Conservation (phyloP, 2,797 vertebrate genomes). For the Trachops cirrhosus region DNA sequence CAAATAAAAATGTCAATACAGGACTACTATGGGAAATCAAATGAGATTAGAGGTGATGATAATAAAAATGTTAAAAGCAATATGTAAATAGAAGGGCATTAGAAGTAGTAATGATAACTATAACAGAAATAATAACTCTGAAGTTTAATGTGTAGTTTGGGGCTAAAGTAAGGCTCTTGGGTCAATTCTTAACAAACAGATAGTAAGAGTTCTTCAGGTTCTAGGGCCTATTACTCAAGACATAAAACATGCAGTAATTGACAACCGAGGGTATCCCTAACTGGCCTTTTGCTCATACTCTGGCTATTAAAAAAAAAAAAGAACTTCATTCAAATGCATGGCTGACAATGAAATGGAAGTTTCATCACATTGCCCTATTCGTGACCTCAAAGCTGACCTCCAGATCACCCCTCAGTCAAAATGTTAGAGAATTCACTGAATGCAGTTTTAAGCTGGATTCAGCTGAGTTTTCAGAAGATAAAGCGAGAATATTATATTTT, state of each 20-base stretch:
- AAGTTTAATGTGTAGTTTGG: slow-evolving; percentile 9
- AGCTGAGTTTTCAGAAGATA: slow-evolving; percentile 64
- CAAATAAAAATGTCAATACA: slow-evolving; percentile 33
- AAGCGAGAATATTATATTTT: slow-evolving; percentile 45
- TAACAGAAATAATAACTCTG: slow-evolving; percentile 3
- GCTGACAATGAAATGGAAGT: slow-evolving; percentile 71
- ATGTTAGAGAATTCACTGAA: slow-evolving; percentile 74
- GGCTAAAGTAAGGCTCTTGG: slow-evolving; percentile 13
- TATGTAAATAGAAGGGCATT: slow-evolving; percentile 30
- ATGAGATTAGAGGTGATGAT: slow-evolving; percentile 21
- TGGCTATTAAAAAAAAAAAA: slow-evolving; percentile 49
- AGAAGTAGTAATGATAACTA: background rate
- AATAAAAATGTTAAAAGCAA: slow-evolving; percentile 58
- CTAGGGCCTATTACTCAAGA: slow-evolving; percentile 46
- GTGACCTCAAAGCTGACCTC: slow-evolving; percentile 76
- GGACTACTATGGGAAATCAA: slow-evolving; percentile 43
- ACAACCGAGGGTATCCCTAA: slow-evolving; percentile 53
- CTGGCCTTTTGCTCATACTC: slow-evolving; percentile 55
- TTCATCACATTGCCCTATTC: slow-evolving; percentile 66
- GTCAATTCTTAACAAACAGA: slow-evolving; percentile 56
- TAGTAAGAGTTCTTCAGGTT: slow-evolving; percentile 43
- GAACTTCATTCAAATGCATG: slow-evolving; percentile 58
- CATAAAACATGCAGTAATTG: slow-evolving; percentile 62
- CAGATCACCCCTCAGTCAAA: slow-evolving; percentile 63
- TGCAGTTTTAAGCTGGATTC: slow-evolving; percentile 74